Evolutionary conservation across 2,888 invertebrate genomes (phyloP).

Genomic region (Ophonus ardosiacus): DNA sequence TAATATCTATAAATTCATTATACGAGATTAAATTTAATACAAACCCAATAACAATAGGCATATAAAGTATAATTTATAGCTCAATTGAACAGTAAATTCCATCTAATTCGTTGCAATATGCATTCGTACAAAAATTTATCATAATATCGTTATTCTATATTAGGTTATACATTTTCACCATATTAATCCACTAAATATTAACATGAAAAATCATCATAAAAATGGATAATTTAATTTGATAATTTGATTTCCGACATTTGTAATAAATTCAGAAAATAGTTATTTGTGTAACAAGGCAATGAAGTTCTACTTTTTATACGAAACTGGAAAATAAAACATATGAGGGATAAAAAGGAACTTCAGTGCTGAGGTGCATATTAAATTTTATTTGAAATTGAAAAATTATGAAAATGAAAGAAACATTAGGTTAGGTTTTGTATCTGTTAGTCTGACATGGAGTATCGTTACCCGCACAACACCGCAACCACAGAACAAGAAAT

Average conservation of each 20-base stretch:
- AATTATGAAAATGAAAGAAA: too few relatives aligned
- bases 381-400: too few relatives aligned
- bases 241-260: background rate
- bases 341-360: too few relatives aligned
- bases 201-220: constrained; percentile 11
- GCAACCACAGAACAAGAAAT: too few relatives aligned
- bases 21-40: constrained; percentile 30
- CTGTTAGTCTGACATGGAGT: too few relatives aligned
- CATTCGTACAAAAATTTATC: constrained; percentile 28
- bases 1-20: constrained; percentile 48
- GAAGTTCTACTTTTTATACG: too few relatives aligned
- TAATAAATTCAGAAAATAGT: background rate
- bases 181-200: constrained; percentile 14
- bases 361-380: too few relatives aligned
- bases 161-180: constrained; percentile 20
- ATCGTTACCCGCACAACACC: too few relatives aligned
- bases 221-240: background rate
- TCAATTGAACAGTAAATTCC: constrained; percentile 28
- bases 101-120: constrained; percentile 11
- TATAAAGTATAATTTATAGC: constrained; percentile 30
- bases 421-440: too few relatives aligned
- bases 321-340: too few relatives aligned
- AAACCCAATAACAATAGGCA: constrained; percentile 17
- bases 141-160: constrained; percentile 42
- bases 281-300: too few relatives aligned